Evolutionary conservation across 2,888 invertebrate species (phyloP).

Genomic region (Cerastis leucographa): DNA sequence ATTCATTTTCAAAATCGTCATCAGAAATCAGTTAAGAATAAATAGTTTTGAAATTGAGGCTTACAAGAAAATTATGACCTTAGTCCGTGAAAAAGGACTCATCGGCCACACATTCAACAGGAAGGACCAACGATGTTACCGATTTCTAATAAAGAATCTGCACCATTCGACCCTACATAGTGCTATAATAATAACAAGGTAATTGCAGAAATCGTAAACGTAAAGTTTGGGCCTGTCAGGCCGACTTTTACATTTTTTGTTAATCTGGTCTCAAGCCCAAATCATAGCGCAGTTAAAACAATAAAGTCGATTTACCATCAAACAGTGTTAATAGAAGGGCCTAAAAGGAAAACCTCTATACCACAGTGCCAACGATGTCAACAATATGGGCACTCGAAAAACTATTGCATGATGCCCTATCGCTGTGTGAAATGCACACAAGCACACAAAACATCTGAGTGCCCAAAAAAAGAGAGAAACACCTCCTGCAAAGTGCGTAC

Average conservation of each 20-base stretch:
- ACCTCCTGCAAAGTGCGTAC: too few relatives aligned
- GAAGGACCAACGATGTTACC: neutral
- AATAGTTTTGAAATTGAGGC: neutral
- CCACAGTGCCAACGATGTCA: too few relatives aligned
- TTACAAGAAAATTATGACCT: conserved; percentile 1
- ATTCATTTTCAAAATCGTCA: too few relatives aligned
- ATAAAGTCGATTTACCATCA: neutral
- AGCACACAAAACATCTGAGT: neutral
- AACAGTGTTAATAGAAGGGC: too few relatives aligned
- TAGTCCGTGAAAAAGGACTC: neutral
- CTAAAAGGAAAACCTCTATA: too few relatives aligned
- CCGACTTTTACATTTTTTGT: conserved; percentile 6
- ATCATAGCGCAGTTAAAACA: neutral
- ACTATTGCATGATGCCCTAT: neutral
- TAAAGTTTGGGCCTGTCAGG: neutral
- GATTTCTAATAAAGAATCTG: neutral
- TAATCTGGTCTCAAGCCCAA: neutral
- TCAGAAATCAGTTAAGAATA: neutral
- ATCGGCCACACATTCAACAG: neutral
- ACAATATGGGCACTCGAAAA: too few relatives aligned
- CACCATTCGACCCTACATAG: neutral
- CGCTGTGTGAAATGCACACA: neutral
- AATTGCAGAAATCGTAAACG: neutral
- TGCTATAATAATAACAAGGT: neutral
- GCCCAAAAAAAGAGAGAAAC: too few relatives aligned